Base-by-base conservation (phyloP, 1,140 invertebrate species). In the Maconellicoccus hirsutus region DNA sequence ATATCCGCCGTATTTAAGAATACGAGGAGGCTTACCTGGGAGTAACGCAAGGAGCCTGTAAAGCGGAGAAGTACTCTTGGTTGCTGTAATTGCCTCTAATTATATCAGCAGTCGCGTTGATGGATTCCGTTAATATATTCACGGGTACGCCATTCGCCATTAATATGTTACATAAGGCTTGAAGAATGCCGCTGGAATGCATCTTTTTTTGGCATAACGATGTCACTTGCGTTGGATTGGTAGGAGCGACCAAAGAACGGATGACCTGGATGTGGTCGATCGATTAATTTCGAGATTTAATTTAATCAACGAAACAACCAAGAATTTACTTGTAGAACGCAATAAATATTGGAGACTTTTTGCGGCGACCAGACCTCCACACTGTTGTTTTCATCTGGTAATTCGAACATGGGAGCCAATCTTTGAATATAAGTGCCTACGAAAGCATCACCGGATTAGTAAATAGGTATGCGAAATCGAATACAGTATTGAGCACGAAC, bases 61-160 rank as follows among this genome's bases (percentile, higher is more conserved):
- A 91, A 73, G 85, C 86, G 0, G 90, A 87, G 77, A 99, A 88
- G 78, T 91, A 93, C 76, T 96, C 90, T 82, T 99, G 98, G 81
- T 98, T 98, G 10, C 82, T 83, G 29, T 86, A 82, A 78, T 93
- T 91, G 0, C 95, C 96, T 73, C 97, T 83, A 52, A 99, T 95
- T 1, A 95, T 87, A 82, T 99, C 97, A 0, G 90, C 93, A 1
- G 99, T 92, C 7, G 94, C 90, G 78, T 90, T 95, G 73, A 99
- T 97, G 0, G 94, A 94, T 83, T 98, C 95, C 0, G 94, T 96
- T 19, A 99, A 80, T 66, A 98, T 92, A 79, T 98, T 94, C 0
- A 93, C 92, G 0, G 96, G 96, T 0, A 99, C 93, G n/a, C 95
- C 96, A 78, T 86, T 90, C 1, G 94, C 91, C 91, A 98, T 96